Percentiles rank a stretch among this genome's conserved stretches.
These are phyloP conservation scores for Gymnarchus niloticus DNA, from an alignment of 2,113 vertebrate species.

Conservation along the genomic window DNA sequence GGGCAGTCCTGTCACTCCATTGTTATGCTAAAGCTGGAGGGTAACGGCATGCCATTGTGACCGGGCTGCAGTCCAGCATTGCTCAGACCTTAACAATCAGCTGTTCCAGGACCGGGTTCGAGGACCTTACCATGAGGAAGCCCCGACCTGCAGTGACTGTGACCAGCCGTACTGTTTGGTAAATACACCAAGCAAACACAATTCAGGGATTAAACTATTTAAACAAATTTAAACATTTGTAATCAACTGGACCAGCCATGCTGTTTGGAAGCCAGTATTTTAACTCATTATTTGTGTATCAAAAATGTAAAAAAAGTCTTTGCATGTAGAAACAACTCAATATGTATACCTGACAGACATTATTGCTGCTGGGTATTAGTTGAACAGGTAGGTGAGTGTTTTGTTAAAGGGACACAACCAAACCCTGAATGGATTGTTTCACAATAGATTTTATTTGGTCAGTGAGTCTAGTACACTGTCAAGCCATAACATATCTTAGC, in stretches of 20 bases:
- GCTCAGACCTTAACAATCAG: not conserved
- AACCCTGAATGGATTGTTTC: not conserved
- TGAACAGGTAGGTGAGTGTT: not conserved
- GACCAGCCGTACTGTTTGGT: not conserved
- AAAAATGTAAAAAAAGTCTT: not conserved
- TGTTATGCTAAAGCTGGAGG: constrained; percentile 26
- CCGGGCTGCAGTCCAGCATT: not conserved
- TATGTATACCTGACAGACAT: not conserved
- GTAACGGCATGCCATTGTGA: not conserved
- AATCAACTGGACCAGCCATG: not conserved
- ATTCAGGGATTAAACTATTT: not conserved
- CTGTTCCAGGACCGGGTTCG: not conserved
- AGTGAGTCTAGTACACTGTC: constrained; percentile 24
- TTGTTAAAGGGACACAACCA: not conserved
- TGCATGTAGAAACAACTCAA: not conserved
- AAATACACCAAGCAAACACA: not conserved
- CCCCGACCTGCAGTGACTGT: not conserved
- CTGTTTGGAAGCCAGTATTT: not conserved
- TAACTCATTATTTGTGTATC: not conserved
- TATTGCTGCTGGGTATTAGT: not conserved
- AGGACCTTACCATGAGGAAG: not conserved
- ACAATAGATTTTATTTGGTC: not conserved
- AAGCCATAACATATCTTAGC: constrained; percentile 32
- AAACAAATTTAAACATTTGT: not conserved
- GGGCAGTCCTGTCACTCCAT: constrained; percentile 33